Percentiles rank a stretch among this genome's conserved stretches.
These are phyloP conservation scores for Polyommatus iphigenia DNA, from an alignment of 2,888 invertebrate species.

Conservation along the genomic window DNA sequence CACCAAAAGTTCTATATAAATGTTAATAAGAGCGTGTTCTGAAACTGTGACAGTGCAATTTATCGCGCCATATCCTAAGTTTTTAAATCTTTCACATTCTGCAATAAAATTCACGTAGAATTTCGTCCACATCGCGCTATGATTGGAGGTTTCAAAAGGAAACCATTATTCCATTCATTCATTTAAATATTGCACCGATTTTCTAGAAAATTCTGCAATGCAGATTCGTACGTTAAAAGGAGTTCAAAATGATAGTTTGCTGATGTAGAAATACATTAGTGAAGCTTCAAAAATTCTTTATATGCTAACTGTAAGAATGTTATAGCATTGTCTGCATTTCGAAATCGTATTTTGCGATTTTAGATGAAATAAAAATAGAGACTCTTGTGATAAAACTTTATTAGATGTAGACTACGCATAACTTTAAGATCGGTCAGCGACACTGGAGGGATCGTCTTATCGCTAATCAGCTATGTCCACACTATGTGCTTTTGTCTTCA, in stretches of 20 bases:
- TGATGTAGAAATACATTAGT: conserved; percentile 7
- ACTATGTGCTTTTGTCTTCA: no score
- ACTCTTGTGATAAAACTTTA: no score
- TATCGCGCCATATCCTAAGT: neutral
- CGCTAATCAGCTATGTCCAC: no score
- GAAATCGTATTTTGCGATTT: neutral
- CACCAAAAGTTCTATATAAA: no score
- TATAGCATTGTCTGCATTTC: neutral
- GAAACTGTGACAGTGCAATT: neutral
- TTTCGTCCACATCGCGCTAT: conserved; percentile 43
- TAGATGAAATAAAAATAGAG: neutral
- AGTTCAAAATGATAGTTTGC: conserved; percentile 12
- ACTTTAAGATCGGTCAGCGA: no score
- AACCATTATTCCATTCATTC: conserved; percentile 45
- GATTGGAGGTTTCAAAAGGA: conserved; percentile 42
- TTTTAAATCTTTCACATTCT: neutral
- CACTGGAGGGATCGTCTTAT: no score
- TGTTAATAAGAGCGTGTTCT: neutral
- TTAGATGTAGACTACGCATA: no score
- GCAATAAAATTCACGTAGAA: conserved; percentile 40
- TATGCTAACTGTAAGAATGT: neutral
- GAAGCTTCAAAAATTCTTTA: neutral
- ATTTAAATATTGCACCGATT: conserved; percentile 51
- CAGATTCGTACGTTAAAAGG: conserved; percentile 45
- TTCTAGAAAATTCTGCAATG: conserved; percentile 54